Percentiles rank a stretch among this genome's conserved stretches.
phyloP scores from a whole-genome alignment of 2,797 vertebrate species.

The Sebastes hubbsi region DNA sequence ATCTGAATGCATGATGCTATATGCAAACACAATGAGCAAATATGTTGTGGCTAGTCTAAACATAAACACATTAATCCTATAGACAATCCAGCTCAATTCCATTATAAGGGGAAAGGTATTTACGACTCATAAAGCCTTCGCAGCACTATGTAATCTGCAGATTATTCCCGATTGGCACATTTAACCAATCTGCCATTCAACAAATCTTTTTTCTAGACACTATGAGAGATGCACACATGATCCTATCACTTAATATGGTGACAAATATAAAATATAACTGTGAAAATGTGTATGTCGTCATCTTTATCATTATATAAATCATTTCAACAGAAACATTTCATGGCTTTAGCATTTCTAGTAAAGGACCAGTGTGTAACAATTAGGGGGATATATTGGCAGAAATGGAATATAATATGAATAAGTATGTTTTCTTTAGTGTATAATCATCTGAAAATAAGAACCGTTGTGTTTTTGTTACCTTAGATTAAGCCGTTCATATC shows the following conservation, averaged over 20 bases:
- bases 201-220: neutral
- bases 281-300: neutral
- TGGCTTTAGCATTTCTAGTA: neutral
- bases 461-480: too few species aligned
- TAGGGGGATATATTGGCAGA: neutral
- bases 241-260: neutral
- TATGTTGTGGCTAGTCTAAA: slow-evolving; percentile 27
- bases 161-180: slow-evolving; percentile 33
- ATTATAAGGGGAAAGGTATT: slow-evolving; percentile 28
- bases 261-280: neutral
- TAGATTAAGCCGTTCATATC: too few species aligned
- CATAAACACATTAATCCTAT: slow-evolving; percentile 44
- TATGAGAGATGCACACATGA: neutral
- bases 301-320: neutral
- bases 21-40: slow-evolving; percentile 4
- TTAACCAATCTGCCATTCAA: slow-evolving; percentile 18
- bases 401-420: too few species aligned
- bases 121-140: slow-evolving; percentile 15
- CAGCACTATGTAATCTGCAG: slow-evolving; percentile 28
- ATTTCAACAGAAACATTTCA: neutral
- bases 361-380: neutral
- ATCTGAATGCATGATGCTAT: neutral
- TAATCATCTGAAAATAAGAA: too few species aligned
- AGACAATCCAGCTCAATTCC: slow-evolving; percentile 38
- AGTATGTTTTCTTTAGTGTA: too few species aligned